These are phyloP conservation scores for Allobates femoralis DNA, from an alignment of 2,797 vertebrate genomes.

Conservation along the genomic window DNA sequence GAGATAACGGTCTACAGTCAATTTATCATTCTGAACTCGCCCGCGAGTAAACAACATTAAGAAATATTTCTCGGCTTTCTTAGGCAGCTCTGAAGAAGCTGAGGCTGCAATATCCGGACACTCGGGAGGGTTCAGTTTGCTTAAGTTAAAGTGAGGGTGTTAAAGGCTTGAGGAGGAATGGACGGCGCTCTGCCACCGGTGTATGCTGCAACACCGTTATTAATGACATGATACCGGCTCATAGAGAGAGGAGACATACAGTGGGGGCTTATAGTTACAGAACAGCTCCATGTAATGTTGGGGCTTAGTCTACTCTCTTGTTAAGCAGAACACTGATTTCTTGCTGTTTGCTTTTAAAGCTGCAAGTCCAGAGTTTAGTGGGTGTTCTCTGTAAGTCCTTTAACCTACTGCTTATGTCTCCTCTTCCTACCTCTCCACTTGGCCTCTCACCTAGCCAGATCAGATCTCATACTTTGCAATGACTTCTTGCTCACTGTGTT, in stretches of 20 bases:
- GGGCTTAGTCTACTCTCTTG: not conserved
- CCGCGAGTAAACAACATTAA: slow-evolving; percentile 27
- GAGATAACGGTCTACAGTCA: slow-evolving; percentile 3
- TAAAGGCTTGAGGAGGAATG: not conserved
- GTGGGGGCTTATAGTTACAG: not conserved
- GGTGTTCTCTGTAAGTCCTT: not conserved
- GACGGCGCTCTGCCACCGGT: not conserved
- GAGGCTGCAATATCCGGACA: not conserved
- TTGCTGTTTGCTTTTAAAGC: not conserved
- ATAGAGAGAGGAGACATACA: not conserved
- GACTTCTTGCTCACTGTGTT: too few relatives aligned
- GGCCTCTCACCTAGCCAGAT: too few relatives aligned
- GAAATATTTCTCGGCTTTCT: not conserved
- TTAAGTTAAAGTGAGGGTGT: not conserved
- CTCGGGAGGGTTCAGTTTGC: not conserved
- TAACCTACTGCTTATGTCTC: not conserved
- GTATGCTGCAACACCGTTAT: not conserved
- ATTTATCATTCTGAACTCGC: slow-evolving; percentile 29
- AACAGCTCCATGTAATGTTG: too few relatives aligned
- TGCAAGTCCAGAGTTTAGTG: not conserved
- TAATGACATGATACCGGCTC: not conserved
- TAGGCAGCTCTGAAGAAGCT: slow-evolving; percentile 23
- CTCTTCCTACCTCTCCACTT: too few relatives aligned
- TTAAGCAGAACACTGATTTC: too few relatives aligned
- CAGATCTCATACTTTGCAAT: too few relatives aligned